These are phyloP conservation scores for Frankliniella intonsa DNA, from an alignment of 2,888 invertebrate species.

Conservation along the genomic window DNA sequence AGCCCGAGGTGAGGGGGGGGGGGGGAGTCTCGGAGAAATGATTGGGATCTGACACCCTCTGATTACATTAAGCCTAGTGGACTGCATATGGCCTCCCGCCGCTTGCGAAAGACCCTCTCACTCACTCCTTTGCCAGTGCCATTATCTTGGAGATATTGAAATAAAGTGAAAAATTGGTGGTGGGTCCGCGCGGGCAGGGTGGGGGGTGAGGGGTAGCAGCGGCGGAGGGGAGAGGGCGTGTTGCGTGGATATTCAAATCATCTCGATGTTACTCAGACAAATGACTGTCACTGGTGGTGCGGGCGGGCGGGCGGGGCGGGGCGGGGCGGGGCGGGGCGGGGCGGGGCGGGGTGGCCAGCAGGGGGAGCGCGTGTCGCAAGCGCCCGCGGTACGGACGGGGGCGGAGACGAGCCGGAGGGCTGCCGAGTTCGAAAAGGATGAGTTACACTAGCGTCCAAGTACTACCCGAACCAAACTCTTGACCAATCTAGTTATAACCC, in stretches of 20 bases:
- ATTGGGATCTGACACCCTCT: conserved; percentile 26
- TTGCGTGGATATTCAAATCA: conserved; percentile 25
- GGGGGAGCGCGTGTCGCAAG: background rate
- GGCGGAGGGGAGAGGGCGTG: background rate
- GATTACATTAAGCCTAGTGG: conserved; percentile 24
- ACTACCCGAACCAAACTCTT: no score
- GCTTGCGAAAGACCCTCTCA: background rate
- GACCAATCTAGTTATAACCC: no score
- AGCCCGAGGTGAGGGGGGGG: background rate
- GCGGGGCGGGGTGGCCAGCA: background rate
- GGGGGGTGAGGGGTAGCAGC: background rate
- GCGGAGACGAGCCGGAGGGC: background rate
- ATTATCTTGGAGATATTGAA: conserved; percentile 23
- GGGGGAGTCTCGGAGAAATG: conserved; percentile 4
- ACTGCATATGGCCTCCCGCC: conserved; percentile 16
- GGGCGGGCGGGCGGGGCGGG: background rate
- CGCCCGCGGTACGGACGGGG: background rate
- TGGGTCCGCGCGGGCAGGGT: background rate
- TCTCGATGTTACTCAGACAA: conserved; percentile 22
- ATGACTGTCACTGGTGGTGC: conserved; percentile 2
- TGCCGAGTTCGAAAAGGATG: no score
- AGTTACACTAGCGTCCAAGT: background rate
- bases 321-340: background rate
- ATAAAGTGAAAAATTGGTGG: conserved; percentile 25
- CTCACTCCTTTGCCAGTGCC: conserved; percentile 7